phyloP scores from a whole-genome alignment of 2,113 vertebrate species.

The Oreochromis tanganicae region DNA sequence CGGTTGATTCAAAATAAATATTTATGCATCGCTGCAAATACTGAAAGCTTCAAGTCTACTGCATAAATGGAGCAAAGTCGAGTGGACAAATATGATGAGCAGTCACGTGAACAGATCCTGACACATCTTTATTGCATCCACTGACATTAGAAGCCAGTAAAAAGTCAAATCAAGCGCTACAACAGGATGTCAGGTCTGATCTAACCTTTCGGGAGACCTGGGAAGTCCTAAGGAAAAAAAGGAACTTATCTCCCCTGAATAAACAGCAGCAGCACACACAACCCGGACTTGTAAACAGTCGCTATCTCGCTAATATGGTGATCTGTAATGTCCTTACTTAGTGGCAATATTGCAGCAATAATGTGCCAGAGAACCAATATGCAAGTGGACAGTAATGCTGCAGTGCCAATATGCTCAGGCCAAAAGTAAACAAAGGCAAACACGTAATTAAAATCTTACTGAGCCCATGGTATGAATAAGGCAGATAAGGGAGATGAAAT shows the following conservation, averaged over 20 bases:
- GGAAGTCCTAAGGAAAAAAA: background rate
- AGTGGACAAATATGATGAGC: background rate
- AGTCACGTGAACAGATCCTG: background rate
- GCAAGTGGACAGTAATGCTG: background rate
- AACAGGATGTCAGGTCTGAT: background rate
- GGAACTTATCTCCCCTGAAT: background rate
- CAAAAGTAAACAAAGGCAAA: constrained; percentile 26
- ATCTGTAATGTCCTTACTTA: background rate
- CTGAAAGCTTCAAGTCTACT: background rate
- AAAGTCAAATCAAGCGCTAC: background rate
- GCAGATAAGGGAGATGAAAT: constrained; percentile 22
- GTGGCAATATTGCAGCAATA: background rate
- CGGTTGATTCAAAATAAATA: constrained; percentile 39
- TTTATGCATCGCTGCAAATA: constrained; percentile 17
- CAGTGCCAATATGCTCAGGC: constrained; percentile 12
- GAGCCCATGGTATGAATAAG: constrained; percentile 17
- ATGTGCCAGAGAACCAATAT: background rate
- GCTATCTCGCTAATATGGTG: background rate
- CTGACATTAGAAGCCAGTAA: background rate
- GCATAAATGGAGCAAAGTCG: background rate
- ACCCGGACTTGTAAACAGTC: background rate
- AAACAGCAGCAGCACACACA: background rate
- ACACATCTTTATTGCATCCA: background rate
- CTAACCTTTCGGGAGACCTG: background rate
- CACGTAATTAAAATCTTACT: constrained; percentile 23